Evolutionary conservation across 2,797 vertebrate genomes (phyloP), one percentile per base, ranked within the genome.

Genomic region (Linurgus olivaceus): DNA sequence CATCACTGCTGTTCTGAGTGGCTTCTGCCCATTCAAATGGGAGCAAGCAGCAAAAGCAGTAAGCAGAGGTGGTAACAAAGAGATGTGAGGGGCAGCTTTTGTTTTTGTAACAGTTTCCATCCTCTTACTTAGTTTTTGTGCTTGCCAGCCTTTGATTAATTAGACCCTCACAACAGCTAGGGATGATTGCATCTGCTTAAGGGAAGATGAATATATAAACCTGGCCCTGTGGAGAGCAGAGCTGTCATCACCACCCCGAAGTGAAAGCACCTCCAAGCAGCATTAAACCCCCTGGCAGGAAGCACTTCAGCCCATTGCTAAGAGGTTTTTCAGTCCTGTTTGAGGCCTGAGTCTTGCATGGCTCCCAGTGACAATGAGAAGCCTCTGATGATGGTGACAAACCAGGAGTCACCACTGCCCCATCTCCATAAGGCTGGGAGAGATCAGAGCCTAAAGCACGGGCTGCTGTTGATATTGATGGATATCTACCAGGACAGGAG

Each of bases 381-480:
- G n/a, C 26, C 40, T 67, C 55, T 24, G 65, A 88, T 17, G 47
- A 55, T 1, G 50, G 47, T 47, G 55, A 68, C 0, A 6, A 80
- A 25, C 38, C 2, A 17, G 66, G 55, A 44, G 35, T 40, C 6
- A 7, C 31, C 54, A 24, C n/a, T 44, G 47, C 44, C 10, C 6
- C n/a, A 5, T 7, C 62, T 71, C 35, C 7, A 0, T 17, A 37
- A 71, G 0, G 28, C 0, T 45, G 47, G 10, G 70, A 66, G 51
- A 86, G 51, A 76, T 57, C 85, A 62, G 70, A 83, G n/a, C 45
- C 10, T 38, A 33, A 65, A 6, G 26, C 33, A n/a, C 0, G 0
- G 5, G 17, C 33, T 74, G 44, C n/a, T 66, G 37, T n/a, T 25
- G 38, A 16, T 35, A 23, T 7, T 26, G 33, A 23, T 58, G 47